A percentile compares a stretch with the other conserved stretches of the same genome.
phyloP scores from a whole-genome alignment of 2,113 vertebrate species.

The Piaya cayana region DNA sequence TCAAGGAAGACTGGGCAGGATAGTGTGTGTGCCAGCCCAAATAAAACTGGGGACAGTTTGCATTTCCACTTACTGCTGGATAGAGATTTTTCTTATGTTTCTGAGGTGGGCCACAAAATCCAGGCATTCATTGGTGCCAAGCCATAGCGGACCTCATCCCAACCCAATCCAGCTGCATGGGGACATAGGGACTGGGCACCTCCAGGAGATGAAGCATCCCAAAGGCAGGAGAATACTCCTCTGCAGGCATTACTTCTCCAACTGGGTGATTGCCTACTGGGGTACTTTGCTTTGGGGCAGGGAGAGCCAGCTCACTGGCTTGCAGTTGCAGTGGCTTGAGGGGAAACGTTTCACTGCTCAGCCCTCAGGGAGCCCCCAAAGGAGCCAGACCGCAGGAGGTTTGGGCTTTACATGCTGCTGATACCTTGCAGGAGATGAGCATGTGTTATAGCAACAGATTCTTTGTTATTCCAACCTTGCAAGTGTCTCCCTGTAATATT shows the following conservation, averaged over 20 bases:
- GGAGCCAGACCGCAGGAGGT: not conserved
- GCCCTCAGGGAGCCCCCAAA: not conserved
- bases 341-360: not conserved
- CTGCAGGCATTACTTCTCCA: accelerated
- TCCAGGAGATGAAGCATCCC: not conserved
- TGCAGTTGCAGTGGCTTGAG: accelerated
- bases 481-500: not conserved
- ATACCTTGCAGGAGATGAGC: not conserved
- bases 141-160: not conserved
- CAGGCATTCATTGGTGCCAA: not conserved
- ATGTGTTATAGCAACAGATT: not conserved
- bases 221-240: accelerated
- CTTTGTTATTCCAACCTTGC: not conserved
- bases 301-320: not conserved
- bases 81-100: not conserved
- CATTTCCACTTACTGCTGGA: not conserved
- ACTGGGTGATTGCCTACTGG: not conserved
- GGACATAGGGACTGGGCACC: not conserved
- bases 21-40: conserved; percentile 9
- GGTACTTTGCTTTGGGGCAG: not conserved
- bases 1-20: not conserved
- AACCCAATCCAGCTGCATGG: accelerated
- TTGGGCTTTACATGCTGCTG: conserved; percentile 42
- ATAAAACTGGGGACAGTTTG: conserved; percentile 21
- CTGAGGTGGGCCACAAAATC: accelerated